Evolutionary conservation across 2,888 invertebrate genomes (phyloP).

Genomic region (Chalcis sispes): DNA sequence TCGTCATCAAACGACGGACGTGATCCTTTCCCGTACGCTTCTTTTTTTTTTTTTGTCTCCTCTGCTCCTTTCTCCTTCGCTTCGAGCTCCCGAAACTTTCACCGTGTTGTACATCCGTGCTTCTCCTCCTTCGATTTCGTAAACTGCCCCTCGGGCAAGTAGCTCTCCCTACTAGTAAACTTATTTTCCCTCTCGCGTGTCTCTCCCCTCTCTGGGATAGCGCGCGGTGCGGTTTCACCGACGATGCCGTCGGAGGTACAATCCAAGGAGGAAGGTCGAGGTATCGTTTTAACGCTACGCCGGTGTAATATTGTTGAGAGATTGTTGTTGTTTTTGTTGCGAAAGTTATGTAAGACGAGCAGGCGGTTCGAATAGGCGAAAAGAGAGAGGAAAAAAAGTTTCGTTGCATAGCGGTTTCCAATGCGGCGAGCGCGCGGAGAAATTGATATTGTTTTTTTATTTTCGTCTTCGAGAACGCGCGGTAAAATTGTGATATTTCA

Average conservation of each 20-base stretch:
- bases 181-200: constrained; percentile 1
- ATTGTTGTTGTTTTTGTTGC: no score
- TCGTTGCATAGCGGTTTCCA: no score
- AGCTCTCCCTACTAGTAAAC: constrained; percentile 1
- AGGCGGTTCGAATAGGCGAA: no score
- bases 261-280: not conserved
- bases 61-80: constrained; percentile 7
- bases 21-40: constrained; percentile 7
- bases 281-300: constrained; percentile 39
- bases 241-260: no score
- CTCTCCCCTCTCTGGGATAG: not conserved
- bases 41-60: no score
- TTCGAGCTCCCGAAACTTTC: constrained; percentile 10
- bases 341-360: constrained; percentile 20
- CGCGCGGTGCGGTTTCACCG: not conserved
- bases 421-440: no score
- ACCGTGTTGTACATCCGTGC: not conserved
- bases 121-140: not conserved
- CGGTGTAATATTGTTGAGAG: constrained; percentile 11
- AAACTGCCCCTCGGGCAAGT: constrained; percentile 29
- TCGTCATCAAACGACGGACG: constrained; percentile 26
- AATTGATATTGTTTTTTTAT: no score
- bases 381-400: not conserved
- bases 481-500: no score
- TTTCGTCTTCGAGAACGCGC: no score